These are phyloP conservation scores for Scomber japonicus DNA, from an alignment of 2,113 vertebrate species.

Conservation along the genomic window DNA sequence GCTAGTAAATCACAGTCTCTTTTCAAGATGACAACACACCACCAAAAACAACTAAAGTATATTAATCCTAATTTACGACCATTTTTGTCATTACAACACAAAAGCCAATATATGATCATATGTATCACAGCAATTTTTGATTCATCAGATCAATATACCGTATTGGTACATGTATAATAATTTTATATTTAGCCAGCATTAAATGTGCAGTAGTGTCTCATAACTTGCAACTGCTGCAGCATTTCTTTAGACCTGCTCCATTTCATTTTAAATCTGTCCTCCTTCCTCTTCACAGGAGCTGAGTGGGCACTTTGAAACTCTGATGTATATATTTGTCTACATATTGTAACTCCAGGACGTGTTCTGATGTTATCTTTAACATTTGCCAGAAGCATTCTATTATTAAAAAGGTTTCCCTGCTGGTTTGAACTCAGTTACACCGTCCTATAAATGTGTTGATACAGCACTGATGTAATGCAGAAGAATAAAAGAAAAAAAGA, in stretches of 20 bases:
- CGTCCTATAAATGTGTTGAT: conserved; percentile 43
- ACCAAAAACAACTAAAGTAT: background rate
- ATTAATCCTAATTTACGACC: background rate
- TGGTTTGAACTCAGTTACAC: conserved; percentile 37
- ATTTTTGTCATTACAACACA: background rate
- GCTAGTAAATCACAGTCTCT: background rate
- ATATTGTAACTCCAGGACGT: conserved; percentile 28
- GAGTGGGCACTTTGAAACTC: conserved; percentile 44
- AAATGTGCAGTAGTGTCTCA: conserved; percentile 29
- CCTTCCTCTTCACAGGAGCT: conserved; percentile 31
- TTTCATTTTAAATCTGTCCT: conserved; percentile 30
- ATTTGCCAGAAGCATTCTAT: conserved; percentile 31
- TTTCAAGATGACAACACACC: background rate
- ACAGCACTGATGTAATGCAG: conserved; percentile 46
- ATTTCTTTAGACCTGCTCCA: conserved; percentile 14
- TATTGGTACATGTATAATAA: background rate
- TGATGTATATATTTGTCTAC: conserved; percentile 9
- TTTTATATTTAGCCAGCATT: conserved; percentile 2
- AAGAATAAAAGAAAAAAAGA: background rate
- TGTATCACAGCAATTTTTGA: background rate
- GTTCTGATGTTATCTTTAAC: conserved; percentile 43
- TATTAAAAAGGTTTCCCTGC: conserved; percentile 43
- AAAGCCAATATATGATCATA: background rate
- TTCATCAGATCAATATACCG: too few species aligned
- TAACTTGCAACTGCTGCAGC: conserved; percentile 31